Percentiles rank a stretch among this genome's conserved stretches.
These are phyloP conservation scores for Sorex fumeus DNA, from an alignment of 2,113 vertebrate species.

Conservation along the genomic window DNA sequence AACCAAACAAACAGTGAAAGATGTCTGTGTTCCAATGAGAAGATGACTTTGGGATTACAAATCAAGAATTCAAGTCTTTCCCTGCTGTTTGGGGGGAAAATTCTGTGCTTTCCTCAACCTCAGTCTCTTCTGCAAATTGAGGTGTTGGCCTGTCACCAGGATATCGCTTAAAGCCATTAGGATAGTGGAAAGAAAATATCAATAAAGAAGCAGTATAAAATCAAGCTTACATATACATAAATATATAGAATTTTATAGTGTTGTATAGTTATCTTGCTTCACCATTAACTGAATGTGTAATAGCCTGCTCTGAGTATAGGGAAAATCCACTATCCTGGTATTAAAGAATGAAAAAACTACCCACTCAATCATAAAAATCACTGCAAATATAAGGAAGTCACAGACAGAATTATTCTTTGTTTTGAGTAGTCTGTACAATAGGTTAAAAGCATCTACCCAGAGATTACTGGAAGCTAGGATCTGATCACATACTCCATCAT, in stretches of 20 bases:
- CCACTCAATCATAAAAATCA: not conserved
- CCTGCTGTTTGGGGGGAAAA: not conserved
- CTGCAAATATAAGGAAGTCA: not conserved
- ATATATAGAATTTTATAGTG: not conserved
- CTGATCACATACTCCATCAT: not conserved
- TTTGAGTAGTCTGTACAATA: not conserved
- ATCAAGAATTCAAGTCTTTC: not conserved
- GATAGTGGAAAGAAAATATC: slow-evolving; percentile 37
- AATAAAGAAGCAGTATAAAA: not conserved
- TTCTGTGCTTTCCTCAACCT: not conserved
- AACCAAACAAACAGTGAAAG: not conserved
- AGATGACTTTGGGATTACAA: not conserved
- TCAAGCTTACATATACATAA: not conserved
- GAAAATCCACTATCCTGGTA: not conserved
- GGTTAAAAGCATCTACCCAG: not conserved
- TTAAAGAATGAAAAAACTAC: not conserved
- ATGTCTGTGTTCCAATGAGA: not conserved
- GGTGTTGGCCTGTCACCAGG: not conserved
- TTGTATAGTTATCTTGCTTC: not conserved
- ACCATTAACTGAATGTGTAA: not conserved
- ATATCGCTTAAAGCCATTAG: not conserved
- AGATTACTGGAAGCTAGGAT: not conserved
- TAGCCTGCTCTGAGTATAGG: not conserved
- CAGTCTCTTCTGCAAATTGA: not conserved
- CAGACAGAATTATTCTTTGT: not conserved